Evolutionary conservation across 2,797 vertebrate genomes (phyloP), one percentile per base, ranked within the genome.

Genomic region (Ptychobarbus kaznakovi): DNA sequence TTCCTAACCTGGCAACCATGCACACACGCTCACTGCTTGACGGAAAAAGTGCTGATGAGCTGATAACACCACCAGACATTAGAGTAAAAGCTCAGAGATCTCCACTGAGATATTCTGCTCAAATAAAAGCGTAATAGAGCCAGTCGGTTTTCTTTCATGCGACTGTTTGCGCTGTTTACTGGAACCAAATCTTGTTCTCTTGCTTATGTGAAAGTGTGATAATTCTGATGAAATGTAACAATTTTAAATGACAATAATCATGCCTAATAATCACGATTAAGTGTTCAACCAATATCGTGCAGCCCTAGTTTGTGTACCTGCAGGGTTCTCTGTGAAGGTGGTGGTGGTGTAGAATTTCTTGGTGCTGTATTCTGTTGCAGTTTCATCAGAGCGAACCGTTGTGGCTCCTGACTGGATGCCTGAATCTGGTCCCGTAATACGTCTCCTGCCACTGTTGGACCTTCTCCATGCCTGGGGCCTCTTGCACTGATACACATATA

Each of bases 351-450:
- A 94, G 89, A 93, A 92, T 11, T 94, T 91, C 66, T 92, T 94
- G 81, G 79, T 88, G 87, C 16, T 87, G 87, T 86, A 94, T 0
- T 94, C 92, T 0, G 74, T 53, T 32, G 87, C 88, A 0, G 93
- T 93, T 0, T 95, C 93, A 1, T 94, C 92, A 65, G 85, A 76
- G 51, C 91, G 91, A 84, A 95, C 82, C 0, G 95, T 95, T 66
- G 84, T 93, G 85, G 95, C 95, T 80, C 93, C 93, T 1, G 95
- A 95, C 70, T 95, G 93, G 90, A 96, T 93, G 84, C 95, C 95
- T 0, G 95, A 96, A 91, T 96, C 95, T 0, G 84, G 84, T 0
- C 56, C 68, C 69, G 1, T 95, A 95, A 87, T 88, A 90, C 0
- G 90, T 88, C 12, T 92, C 51, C 88, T 94, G 92, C 95, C 95